A percentile compares a stretch with the other conserved stretches of the same genome.
phyloP scores from a whole-genome alignment of 1,140 invertebrate genomes.

The Matsumurasca onukii region DNA sequence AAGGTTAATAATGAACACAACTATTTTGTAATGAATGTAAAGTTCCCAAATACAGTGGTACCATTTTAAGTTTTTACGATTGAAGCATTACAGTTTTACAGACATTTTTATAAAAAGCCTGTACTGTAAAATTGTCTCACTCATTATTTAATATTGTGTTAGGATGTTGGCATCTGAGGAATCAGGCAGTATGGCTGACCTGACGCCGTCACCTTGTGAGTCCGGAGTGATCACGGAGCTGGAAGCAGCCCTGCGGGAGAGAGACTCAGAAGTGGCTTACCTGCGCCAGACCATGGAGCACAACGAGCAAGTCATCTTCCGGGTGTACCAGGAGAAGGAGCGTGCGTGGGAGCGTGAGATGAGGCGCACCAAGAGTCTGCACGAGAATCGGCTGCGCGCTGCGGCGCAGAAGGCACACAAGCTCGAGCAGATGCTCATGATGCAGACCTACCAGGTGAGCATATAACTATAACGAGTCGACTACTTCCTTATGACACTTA shows the following conservation, averaged over 20 bases:
- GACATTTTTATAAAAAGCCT: too few species aligned
- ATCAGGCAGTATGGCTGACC: conserved; percentile 47
- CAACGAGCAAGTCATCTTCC: conserved; percentile 70
- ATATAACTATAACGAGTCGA: too few species aligned
- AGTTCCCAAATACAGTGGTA: too few species aligned
- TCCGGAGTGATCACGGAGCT: conserved; percentile 73
- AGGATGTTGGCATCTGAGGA: conserved; percentile 35
- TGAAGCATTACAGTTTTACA: too few species aligned
- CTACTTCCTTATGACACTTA: too few species aligned
- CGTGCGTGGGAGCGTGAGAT: conserved; percentile 58
- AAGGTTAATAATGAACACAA: too few species aligned
- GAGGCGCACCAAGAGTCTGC: conserved; percentile 61
- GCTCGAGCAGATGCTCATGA: conserved; percentile 67
- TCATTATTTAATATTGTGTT: too few species aligned
- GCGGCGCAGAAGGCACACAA: conserved; percentile 65
- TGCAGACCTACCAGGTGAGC: conserved; percentile 64
- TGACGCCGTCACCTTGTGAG: conserved; percentile 79
- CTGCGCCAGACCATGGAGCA: conserved; percentile 75
- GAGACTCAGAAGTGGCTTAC: conserved; percentile 70
- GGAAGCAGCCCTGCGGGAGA: conserved; percentile 69
- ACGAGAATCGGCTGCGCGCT: conserved; percentile 67
- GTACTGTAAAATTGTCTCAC: too few species aligned
- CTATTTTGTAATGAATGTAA: too few species aligned
- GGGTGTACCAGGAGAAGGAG: conserved; percentile 56
- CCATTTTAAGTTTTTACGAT: too few species aligned